These are phyloP conservation scores for Cephus pulcher DNA, from an alignment of 2,888 invertebrate genomes.

Conservation along the genomic window DNA sequence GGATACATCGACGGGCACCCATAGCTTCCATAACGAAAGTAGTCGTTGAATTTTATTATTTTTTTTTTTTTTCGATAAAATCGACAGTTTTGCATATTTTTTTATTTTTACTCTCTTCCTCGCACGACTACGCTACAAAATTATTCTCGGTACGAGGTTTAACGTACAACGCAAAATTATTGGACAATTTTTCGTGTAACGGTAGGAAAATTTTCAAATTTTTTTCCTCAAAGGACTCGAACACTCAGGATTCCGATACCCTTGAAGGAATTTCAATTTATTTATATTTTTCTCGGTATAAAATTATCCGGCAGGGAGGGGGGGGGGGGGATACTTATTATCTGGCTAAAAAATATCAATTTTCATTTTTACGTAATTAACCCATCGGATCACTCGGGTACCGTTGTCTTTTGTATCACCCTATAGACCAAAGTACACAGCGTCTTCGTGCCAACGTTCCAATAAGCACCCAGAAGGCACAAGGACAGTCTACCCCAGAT, in stretches of 20 bases:
- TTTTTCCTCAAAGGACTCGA: too few species aligned
- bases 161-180: not conserved
- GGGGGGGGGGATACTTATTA: too few species aligned
- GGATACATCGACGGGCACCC: slow-evolving; percentile 23
- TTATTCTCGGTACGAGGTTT: slow-evolving; percentile 21
- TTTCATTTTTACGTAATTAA: too few species aligned
- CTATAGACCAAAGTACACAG: slow-evolving; percentile 50
- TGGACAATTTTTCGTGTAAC: slow-evolving; percentile 6
- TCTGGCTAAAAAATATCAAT: too few species aligned
- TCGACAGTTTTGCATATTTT: not conserved
- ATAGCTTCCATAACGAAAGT: not conserved
- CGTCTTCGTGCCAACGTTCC: slow-evolving; percentile 63
- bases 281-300: too few species aligned
- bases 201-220: too few species aligned
- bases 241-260: too few species aligned
- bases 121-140: not conserved
- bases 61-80: too few species aligned
- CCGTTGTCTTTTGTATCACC: slow-evolving; percentile 34
- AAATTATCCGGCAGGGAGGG: too few species aligned
- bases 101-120: slow-evolving; percentile 10
- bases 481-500: slow-evolving; percentile 65
- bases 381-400: too few species aligned
- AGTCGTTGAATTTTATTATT: too few species aligned
- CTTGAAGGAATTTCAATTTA: too few species aligned
- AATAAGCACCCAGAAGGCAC: slow-evolving; percentile 62